A percentile compares a stretch with the other conserved stretches of the same genome.
These are phyloP conservation scores for Pangasianodon hypophthalmus DNA, from an alignment of 2,113 vertebrate genomes.

Conservation along the genomic window DNA sequence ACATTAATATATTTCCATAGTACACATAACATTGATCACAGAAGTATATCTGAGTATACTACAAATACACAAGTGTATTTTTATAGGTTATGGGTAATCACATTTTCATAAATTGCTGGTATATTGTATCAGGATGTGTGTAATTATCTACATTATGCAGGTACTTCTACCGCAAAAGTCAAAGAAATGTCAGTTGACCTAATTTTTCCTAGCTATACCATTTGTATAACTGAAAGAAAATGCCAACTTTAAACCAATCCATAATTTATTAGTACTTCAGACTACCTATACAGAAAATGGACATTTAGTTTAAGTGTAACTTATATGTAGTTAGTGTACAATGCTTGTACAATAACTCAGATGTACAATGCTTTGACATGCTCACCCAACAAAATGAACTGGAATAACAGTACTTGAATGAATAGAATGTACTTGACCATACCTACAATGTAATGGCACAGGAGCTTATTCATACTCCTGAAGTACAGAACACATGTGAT, in stretches of 20 bases:
- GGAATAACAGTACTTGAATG: not conserved
- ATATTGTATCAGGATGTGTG: too few relatives aligned
- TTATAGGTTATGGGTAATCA: not conserved
- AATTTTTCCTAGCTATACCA: not conserved
- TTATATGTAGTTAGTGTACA: not conserved
- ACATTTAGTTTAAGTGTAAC: not conserved
- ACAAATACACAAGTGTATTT: not conserved
- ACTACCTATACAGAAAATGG: not conserved
- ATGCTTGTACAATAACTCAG: too few relatives aligned
- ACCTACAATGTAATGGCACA: not conserved
- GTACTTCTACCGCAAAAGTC: not conserved
- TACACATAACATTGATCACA: not conserved
- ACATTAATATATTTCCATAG: not conserved
- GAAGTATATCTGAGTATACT: too few relatives aligned
- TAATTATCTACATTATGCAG: not conserved
- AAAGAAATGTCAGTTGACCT: not conserved
- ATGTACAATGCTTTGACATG: not conserved
- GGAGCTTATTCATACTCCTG: not conserved
- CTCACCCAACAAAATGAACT: not conserved
- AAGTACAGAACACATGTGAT: not conserved
- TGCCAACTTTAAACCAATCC: not conserved
- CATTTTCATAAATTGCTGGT: not conserved
- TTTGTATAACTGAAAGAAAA: not conserved
- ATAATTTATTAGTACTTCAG: not conserved
- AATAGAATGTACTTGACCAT: not conserved